Percentiles rank a stretch among this genome's conserved stretches.
Evolutionary conservation across 2,888 invertebrate genomes (phyloP).

Genomic region (Drosophila tripunctata): DNA sequence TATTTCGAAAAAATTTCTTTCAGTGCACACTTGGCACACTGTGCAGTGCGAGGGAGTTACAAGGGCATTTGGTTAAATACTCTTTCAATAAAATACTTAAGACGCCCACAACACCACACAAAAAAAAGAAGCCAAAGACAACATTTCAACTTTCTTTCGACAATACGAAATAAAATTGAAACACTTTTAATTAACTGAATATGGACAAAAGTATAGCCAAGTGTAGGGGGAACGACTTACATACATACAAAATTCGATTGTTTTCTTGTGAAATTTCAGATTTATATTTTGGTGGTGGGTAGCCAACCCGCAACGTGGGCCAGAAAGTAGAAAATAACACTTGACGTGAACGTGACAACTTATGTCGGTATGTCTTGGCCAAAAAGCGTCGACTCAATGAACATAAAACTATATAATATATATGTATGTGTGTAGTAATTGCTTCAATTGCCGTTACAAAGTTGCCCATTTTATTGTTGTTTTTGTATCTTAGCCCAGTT

Average conservation of each 20-base stretch:
- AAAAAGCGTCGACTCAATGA: constrained; percentile 5
- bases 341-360: constrained; percentile 44
- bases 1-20: constrained; percentile 20
- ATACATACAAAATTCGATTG: constrained; percentile 10
- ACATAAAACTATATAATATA: no score
- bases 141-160: constrained; percentile 63
- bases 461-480: not conserved
- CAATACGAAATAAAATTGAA: constrained; percentile 13
- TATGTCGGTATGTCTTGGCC: no score
- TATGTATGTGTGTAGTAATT: no score
- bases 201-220: constrained; percentile 40
- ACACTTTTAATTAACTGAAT: constrained; percentile 75
- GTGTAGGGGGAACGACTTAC: constrained; percentile 50
- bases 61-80: constrained; percentile 36
- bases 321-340: constrained; percentile 50
- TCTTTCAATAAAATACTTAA: constrained; percentile 24
- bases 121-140: constrained; percentile 24
- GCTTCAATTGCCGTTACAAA: constrained; percentile 6
- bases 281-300: constrained; percentile 48
- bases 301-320: constrained; percentile 54
- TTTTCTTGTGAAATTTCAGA: constrained; percentile 19
- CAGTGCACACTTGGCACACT: constrained; percentile 25
- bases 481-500: constrained; percentile 30
- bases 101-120: constrained; percentile 36
- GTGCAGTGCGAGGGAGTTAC: constrained; percentile 38